phyloP scores from a whole-genome alignment of 2,888 invertebrate species.

The Leptinotarsa peninsularis region DNA sequence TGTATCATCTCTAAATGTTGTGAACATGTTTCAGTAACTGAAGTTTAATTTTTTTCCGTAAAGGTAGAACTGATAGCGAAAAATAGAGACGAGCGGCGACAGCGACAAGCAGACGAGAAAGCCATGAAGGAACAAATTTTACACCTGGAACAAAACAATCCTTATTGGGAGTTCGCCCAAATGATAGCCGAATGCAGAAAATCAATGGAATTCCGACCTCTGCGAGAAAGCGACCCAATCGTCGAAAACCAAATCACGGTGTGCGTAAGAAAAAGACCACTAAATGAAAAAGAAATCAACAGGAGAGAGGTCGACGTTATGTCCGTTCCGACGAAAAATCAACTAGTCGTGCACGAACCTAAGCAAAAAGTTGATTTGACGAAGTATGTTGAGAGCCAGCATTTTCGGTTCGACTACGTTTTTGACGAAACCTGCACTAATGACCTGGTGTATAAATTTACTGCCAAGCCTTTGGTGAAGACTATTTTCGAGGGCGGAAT shows the following conservation, averaged over 20 bases:
- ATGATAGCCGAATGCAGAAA: constrained; percentile 91
- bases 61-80: constrained; percentile 92
- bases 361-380: constrained; percentile 97
- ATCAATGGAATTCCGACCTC: constrained; percentile 62
- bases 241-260: constrained; percentile 97
- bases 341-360: constrained; percentile 87
- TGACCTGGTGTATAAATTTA: constrained; percentile 97
- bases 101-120: constrained; percentile 89
- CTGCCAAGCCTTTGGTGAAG: constrained; percentile 97
- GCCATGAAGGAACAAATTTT: constrained; percentile 85
- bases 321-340: constrained; percentile 92
- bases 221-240: constrained; percentile 81
- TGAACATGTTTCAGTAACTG: background rate
- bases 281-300: constrained; percentile 88
- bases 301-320: constrained; percentile 96
- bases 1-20: too few species aligned
- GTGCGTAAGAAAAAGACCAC: constrained; percentile 95
- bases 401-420: constrained; percentile 98
- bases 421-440: constrained; percentile 96
- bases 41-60: background rate
- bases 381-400: constrained; percentile 97
- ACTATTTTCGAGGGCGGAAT: constrained; percentile 99
- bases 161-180: constrained; percentile 96
- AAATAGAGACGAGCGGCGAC: constrained; percentile 93
- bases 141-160: constrained; percentile 89